A percentile compares a stretch with the other conserved stretches of the same genome.
Evolutionary conservation across 2,797 vertebrate genomes (phyloP).

Genomic region (Trachops cirrhosus): DNA sequence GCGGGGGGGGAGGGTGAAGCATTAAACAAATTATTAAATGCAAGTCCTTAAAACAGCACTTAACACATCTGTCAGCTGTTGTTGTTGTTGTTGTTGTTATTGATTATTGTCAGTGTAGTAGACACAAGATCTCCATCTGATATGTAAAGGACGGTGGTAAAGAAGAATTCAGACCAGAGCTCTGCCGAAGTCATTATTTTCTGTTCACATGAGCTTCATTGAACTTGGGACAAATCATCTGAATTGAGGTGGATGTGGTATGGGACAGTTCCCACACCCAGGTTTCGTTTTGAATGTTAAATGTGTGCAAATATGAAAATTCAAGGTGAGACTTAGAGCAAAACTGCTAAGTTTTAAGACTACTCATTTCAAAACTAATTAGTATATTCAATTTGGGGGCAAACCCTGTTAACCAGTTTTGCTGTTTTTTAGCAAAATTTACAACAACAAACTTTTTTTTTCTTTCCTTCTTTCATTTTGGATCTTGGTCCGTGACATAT

Average conservation of each 20-base stretch:
- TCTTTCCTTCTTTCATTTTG: constrained; percentile 31
- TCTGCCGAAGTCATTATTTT: constrained; percentile 50
- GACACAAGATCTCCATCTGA: constrained; percentile 5
- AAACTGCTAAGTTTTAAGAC: constrained; percentile 55
- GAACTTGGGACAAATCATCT: constrained; percentile 62
- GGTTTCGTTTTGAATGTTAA: constrained; percentile 73
- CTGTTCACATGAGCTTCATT: constrained; percentile 67
- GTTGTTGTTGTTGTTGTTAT: not conserved
- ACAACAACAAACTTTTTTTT: constrained; percentile 25
- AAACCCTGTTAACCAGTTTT: constrained; percentile 60
- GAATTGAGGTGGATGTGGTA: constrained; percentile 69
- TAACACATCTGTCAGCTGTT: not conserved
- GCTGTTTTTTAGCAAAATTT: constrained; percentile 56
- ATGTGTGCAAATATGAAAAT: constrained; percentile 70
- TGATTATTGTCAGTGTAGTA: not conserved
- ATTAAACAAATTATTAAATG: not conserved
- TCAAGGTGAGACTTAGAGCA: constrained; percentile 61
- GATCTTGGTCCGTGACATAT: not conserved
- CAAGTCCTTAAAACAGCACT: not conserved
- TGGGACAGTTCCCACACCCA: constrained; percentile 58
- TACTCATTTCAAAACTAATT: constrained; percentile 71
- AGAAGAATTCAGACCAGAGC: constrained; percentile 1
- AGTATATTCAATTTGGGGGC: constrained; percentile 67
- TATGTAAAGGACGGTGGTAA: not conserved
- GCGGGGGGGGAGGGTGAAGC: not conserved